Percentiles rank a stretch among this genome's conserved stretches.
These are phyloP conservation scores for Pseudochirops corinnae DNA, from an alignment of 2,797 vertebrate genomes.

Conservation along the genomic window DNA sequence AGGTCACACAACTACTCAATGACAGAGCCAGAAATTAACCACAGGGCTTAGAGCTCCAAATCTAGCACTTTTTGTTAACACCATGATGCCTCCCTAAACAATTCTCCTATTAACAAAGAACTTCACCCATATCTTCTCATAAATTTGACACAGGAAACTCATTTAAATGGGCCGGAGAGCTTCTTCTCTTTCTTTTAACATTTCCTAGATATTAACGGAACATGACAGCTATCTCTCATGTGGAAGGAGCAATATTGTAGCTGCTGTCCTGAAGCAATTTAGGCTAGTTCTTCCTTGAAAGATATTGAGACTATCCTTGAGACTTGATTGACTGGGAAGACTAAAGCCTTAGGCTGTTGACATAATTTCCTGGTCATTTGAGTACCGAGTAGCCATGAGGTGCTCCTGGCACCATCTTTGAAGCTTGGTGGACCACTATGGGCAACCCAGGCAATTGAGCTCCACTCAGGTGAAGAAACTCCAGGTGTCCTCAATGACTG, in stretches of 20 bases:
- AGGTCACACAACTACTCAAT: no score
- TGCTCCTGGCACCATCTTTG: not conserved
- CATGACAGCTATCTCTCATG: not conserved
- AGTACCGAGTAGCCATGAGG: not conserved
- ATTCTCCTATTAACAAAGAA: not conserved
- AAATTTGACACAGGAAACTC: not conserved
- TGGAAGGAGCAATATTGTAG: not conserved
- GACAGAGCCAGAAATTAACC: no score
- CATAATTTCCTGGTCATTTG: not conserved
- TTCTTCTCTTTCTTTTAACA: not conserved
- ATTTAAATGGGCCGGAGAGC: not conserved
- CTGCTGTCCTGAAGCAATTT: not conserved
- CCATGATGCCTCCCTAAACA: not conserved
- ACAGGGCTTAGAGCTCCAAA: no score
- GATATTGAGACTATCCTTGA: not conserved
- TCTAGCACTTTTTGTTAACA: not conserved
- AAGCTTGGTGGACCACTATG: not conserved
- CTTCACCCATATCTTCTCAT: not conserved
- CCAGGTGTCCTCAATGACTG: not conserved
- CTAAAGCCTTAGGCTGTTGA: not conserved
- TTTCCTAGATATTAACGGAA: not conserved
- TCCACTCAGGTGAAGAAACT: not conserved
- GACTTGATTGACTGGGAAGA: not conserved
- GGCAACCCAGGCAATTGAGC: not conserved
- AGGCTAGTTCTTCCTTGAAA: not conserved